A percentile compares a stretch with the other conserved stretches of the same genome.
Conservation (phyloP, 2,797 vertebrate genomes). For the Pempheris klunzingeri region DNA sequence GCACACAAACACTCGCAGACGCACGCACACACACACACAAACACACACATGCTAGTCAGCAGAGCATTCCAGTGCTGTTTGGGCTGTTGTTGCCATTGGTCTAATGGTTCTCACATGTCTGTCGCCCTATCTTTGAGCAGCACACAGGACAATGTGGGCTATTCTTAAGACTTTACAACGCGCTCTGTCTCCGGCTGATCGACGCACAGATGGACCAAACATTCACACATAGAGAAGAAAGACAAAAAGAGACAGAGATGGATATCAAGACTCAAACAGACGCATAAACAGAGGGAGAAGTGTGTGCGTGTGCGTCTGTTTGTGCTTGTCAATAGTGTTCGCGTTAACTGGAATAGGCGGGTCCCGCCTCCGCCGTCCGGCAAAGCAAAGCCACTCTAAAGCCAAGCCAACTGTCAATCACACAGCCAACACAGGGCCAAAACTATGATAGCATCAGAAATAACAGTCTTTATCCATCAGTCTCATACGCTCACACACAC, state of each 20-base stretch:
- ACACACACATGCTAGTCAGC: slow-evolving; percentile 75
- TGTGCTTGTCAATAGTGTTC: slow-evolving; percentile 57
- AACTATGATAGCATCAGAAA: slow-evolving; percentile 78
- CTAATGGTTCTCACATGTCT: slow-evolving; percentile 88
- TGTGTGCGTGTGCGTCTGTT: slow-evolving; percentile 61
- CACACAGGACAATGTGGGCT: slow-evolving; percentile 80
- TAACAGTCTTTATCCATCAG: slow-evolving; percentile 80
- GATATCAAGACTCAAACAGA: slow-evolving; percentile 62
- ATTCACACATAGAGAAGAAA: slow-evolving; percentile 63
- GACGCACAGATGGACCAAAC: slow-evolving; percentile 74
- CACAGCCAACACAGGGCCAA: slow-evolving; percentile 50
- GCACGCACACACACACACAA: slow-evolving; percentile 33
- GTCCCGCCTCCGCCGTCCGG: slow-evolving; percentile 69
- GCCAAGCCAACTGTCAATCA: slow-evolving; percentile 78
- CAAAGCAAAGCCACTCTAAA: slow-evolving; percentile 61
- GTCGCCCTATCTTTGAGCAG: slow-evolving; percentile 77
- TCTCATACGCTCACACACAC: slow-evolving; percentile 32
- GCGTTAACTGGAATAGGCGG: slow-evolving; percentile 64
- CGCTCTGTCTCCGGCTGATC: slow-evolving; percentile 59
- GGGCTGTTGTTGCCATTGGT: slow-evolving; percentile 82
- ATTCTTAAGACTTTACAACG: slow-evolving; percentile 79
- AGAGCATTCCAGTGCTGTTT: slow-evolving; percentile 83
- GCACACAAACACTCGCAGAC: slow-evolving; percentile 28
- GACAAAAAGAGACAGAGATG: slow-evolving; percentile 55
- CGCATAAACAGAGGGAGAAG: slow-evolving; percentile 66